phyloP scores from a whole-genome alignment of 2,888 invertebrate genomes.

The Dioctria linearis region DNA sequence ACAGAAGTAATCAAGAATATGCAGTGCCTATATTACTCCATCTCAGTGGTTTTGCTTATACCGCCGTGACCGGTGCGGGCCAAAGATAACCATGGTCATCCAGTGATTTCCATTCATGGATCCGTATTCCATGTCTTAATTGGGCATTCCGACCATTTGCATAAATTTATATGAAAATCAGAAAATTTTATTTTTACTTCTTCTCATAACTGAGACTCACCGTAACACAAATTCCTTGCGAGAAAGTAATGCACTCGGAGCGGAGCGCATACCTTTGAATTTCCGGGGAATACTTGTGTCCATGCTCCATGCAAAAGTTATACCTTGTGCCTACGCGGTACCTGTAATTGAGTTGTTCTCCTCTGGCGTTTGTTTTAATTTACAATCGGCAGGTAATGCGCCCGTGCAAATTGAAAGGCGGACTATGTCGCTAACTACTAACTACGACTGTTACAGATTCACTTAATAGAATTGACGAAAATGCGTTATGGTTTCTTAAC shows the following conservation, averaged over 20 bases:
- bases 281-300: slow-evolving; percentile 12
- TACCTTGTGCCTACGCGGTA: not conserved
- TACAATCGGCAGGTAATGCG: not conserved
- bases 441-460: slow-evolving; percentile 30
- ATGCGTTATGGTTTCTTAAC: slow-evolving; percentile 46
- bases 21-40: not conserved
- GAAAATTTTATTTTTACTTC: not conserved
- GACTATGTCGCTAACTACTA: not conserved
- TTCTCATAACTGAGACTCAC: slow-evolving; percentile 12
- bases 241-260: slow-evolving; percentile 42
- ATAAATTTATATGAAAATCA: slow-evolving; percentile 32
- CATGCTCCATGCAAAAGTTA: not conserved
- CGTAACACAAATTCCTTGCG: slow-evolving; percentile 42
- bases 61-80: not conserved
- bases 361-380: not conserved
- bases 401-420: not conserved
- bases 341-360: not conserved
- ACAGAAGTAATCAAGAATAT: not conserved
- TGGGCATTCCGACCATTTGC: slow-evolving; percentile 10
- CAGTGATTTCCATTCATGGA: not conserved
- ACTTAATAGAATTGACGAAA: slow-evolving; percentile 25
- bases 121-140: slow-evolving; percentile 5
- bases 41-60: not conserved
- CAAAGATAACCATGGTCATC: not conserved
- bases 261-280: slow-evolving; percentile 7